Base-by-base conservation (phyloP, 2,888 invertebrate species). In the Iphiclides podalirius region DNA sequence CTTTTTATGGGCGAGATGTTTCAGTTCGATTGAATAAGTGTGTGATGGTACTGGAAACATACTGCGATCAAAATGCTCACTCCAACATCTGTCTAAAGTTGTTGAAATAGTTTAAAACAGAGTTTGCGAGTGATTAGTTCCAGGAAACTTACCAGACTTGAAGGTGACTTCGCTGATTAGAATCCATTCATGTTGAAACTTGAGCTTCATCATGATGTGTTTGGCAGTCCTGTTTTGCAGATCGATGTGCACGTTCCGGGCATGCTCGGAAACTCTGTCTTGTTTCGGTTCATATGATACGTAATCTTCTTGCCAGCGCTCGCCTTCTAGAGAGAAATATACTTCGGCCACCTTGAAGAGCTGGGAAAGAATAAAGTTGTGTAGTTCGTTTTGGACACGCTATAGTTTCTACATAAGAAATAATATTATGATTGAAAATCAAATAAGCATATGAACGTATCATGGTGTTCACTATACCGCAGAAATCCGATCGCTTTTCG, bases 151-250 rank as follows among this genome's bases (percentile, higher is more conserved):
- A 94, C 94, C 90, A 52, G 96, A 95, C 62, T 93, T 92, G 72
- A 97, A 97, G 31, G 93, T 92, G 61, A 97, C 90, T 84, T 98
- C 97, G 79, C 96, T 96, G 67, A 98, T 91, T 58, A 97, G 90
- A 54, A 97, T 93, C 97, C 97, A 97, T 70, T 94, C 93, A 59
- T 94, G 91, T 54, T 93, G 93, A 72, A 96, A 96, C 65, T 90
- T 91, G 11, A 97, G 90, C 64, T 93, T 91, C 63, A 94, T 68
- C 88, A 92, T 93, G 59, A 97, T 90, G 72, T 92, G 95, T 65
- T 91, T 92, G 0, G 94, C 97, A 1, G 95, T 91, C 53, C 93
- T 90, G 65, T 94, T 92, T 58, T 93, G 91, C 39, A 97, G 88
- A 44, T 93, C 91, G 38, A 97, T 91, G 63, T 93, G 93, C 34